Conservation (phyloP, 2,113 vertebrate genomes). For the Mola mola region DNA sequence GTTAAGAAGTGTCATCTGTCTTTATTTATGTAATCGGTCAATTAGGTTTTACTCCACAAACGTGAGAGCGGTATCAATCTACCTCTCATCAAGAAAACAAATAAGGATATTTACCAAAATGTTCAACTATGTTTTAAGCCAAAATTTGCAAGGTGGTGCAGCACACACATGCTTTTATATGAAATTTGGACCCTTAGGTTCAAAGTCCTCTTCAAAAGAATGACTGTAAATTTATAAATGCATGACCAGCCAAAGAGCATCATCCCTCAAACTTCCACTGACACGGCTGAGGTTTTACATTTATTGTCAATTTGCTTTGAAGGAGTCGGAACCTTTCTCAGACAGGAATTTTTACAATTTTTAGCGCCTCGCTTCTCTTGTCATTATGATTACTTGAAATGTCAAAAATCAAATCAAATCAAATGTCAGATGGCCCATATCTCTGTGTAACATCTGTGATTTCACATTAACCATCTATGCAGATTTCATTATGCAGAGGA, state of each 20-base stretch:
- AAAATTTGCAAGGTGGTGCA: not conserved
- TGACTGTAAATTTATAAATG: not conserved
- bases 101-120: not conserved
- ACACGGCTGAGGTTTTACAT: not conserved
- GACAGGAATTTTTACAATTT: conserved; percentile 4
- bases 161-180: not conserved
- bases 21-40: too few species aligned
- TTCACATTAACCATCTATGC: conserved; percentile 44
- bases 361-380: conserved; percentile 29
- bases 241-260: not conserved
- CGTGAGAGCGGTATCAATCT: not conserved
- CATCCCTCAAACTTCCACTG: not conserved
- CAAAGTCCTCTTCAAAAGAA: too few species aligned
- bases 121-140: not conserved
- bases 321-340: conserved; percentile 13
- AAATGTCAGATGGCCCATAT: too few species aligned
- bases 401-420: too few species aligned
- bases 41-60: too few species aligned
- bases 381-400: too few species aligned
- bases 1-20: too few species aligned
- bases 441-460: conserved; percentile 12
- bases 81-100: not conserved
- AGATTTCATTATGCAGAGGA: conserved; percentile 44
- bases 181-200: too few species aligned
- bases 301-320: too few species aligned